Conservation (phyloP, 2,797 vertebrate species). For the Todus mexicanus region DNA sequence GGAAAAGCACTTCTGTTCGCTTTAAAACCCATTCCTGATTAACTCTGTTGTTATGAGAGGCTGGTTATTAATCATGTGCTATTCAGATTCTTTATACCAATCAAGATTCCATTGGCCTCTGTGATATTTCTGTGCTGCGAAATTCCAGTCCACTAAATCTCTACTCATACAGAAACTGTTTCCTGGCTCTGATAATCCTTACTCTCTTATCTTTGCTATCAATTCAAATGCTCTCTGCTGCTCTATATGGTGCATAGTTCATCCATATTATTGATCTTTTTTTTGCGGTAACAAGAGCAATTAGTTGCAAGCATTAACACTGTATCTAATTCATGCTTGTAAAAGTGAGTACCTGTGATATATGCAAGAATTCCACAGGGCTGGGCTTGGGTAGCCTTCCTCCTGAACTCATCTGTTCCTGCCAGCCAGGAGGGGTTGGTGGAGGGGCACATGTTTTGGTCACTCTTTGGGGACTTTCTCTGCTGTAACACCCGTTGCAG, state of each 20-base stretch:
- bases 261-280: not conserved
- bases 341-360: not conserved
- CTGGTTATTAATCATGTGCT: not conserved
- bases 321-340: not conserved
- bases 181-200: not conserved
- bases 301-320: not conserved
- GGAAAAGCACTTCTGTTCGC: not conserved
- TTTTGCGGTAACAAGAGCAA: not conserved
- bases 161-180: not conserved
- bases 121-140: not conserved
- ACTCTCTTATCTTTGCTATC: not conserved
- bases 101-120: not conserved
- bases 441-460: not conserved
- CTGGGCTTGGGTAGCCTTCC: not conserved
- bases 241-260: not conserved
- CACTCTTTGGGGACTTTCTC: not conserved
- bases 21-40: not conserved
- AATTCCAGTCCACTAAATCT: not conserved
- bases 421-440: not conserved
- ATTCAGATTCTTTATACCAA: not conserved
- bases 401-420: not conserved
- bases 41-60: not conserved
- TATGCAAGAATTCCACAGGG: not conserved
- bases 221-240: not conserved
- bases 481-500: not conserved